Evolutionary conservation across 2,797 vertebrate species (phyloP).

Genomic region (Taeniopygia guttata): DNA sequence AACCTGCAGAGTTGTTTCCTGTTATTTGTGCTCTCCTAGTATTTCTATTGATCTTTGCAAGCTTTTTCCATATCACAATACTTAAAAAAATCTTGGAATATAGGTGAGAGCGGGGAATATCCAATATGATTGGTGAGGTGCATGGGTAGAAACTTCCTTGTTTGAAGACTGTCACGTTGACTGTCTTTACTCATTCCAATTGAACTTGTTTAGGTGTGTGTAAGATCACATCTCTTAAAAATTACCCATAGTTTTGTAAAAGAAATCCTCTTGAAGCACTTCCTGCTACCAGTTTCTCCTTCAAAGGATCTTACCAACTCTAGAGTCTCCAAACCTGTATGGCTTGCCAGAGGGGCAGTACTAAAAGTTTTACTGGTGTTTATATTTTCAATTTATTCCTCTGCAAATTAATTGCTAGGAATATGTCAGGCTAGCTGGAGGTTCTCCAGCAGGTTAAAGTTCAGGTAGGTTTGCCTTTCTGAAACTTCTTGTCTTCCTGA

Average conservation of each 20-base stretch:
- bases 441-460: neutral
- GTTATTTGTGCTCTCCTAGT: neutral
- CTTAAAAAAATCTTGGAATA: neutral
- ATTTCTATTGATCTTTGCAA: neutral
- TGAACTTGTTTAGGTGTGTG: neutral
- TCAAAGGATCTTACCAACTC: neutral
- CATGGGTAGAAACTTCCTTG: accelerated
- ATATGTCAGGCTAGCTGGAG: neutral
- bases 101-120: neutral
- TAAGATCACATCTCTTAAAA: neutral
- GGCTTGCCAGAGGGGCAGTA: neutral
- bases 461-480: neutral
- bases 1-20: neutral
- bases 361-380: neutral
- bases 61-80: neutral
- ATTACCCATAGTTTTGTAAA: neutral
- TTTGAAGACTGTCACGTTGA: neutral
- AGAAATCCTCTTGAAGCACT: neutral
- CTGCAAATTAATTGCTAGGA: neutral
- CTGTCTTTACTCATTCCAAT: neutral
- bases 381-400: neutral
- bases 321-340: neutral
- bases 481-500: neutral
- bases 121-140: neutral
- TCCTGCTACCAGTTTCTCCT: neutral